Conservation (phyloP, 2,113 vertebrate species). For the Malurus alboscapulatus region DNA sequence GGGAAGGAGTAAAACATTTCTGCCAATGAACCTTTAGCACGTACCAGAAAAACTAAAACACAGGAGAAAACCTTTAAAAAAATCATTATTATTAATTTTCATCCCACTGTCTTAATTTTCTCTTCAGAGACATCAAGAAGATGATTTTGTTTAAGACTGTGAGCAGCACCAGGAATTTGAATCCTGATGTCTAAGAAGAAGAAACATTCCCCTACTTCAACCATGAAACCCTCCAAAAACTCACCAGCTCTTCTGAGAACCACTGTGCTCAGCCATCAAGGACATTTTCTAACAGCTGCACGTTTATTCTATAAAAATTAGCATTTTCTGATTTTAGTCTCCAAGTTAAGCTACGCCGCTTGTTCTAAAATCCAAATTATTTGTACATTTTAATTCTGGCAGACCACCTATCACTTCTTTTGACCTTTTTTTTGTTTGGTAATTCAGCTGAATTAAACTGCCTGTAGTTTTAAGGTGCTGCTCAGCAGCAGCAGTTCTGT, state of each 20-base stretch:
- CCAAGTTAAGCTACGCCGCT: not conserved
- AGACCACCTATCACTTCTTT: accelerated
- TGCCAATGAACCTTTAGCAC: not conserved
- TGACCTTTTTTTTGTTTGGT: not conserved
- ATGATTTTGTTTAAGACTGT: not conserved
- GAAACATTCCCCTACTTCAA: not conserved
- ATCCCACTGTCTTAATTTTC: not conserved
- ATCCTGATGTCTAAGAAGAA: not conserved
- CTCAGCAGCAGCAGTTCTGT: not conserved
- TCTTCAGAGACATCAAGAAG: not conserved
- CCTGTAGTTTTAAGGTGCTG: not conserved
- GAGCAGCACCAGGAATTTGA: not conserved
- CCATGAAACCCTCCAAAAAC: not conserved
- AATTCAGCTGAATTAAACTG: not conserved
- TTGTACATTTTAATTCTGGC: not conserved
- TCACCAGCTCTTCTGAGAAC: not conserved
- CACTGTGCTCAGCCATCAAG: not conserved
- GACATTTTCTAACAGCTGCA: not conserved
- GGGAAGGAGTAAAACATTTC: not conserved
- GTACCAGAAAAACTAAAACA: not conserved
- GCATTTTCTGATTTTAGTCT: not conserved
- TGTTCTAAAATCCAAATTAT: not conserved
- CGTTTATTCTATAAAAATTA: not conserved
- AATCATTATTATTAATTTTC: not conserved
- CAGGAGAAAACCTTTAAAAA: accelerated